phyloP scores from a whole-genome alignment of 2,888 invertebrate species.

The Stegana nigrithorax region DNA sequence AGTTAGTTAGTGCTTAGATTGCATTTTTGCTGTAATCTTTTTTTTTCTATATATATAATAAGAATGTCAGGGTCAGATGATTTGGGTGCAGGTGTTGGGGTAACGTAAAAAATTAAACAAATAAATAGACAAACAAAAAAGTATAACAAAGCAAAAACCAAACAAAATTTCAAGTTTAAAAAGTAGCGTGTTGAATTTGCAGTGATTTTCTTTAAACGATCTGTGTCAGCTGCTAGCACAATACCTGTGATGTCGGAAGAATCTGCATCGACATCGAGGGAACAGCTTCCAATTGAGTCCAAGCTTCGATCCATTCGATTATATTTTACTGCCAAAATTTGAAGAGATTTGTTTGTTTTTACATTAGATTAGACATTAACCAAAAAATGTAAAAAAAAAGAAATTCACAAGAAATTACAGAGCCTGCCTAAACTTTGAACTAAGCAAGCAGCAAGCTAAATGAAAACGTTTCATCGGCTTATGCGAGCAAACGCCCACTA shows the following conservation, averaged over 20 bases:
- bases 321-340: too few species aligned
- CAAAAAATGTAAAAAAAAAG: background rate
- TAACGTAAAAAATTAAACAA: constrained; percentile 19
- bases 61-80: background rate
- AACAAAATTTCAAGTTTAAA: constrained; percentile 11
- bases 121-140: constrained; percentile 17
- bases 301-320: constrained; percentile 79
- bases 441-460: too few species aligned
- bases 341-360: too few species aligned
- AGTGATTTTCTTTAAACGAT: too few species aligned
- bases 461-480: too few species aligned
- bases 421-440: too few species aligned
- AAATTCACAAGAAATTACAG: background rate
- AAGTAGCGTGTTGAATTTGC: background rate
- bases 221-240: too few species aligned
- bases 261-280: constrained; percentile 83
- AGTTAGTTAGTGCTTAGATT: too few species aligned
- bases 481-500: constrained; percentile 12
- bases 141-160: constrained; percentile 11
- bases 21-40: too few species aligned
- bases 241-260: constrained; percentile 81
- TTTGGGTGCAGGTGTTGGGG: background rate
- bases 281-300: constrained; percentile 89
- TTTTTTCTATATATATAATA: background rate
- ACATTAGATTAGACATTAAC: background rate